These are phyloP conservation scores for Perca schrenkii DNA, from an alignment of 2,113 vertebrate genomes.

Conservation along the genomic window DNA sequence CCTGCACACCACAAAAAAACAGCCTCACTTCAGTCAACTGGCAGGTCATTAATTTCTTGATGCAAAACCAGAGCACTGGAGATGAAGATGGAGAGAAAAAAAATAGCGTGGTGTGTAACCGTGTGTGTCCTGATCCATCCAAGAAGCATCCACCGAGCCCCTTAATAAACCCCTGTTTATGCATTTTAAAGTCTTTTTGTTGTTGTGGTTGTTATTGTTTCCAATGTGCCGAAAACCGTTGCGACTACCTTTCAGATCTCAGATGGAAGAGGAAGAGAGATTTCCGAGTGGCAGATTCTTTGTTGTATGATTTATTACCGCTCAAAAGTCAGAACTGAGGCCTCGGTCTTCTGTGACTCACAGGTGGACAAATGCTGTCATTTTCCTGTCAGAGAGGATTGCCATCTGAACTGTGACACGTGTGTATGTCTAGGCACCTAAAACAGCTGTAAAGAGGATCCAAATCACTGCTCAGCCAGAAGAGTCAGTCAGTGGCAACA, in stretches of 20 bases:
- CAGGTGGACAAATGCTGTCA: slow-evolving; percentile 60
- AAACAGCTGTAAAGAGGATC: slow-evolving; percentile 22
- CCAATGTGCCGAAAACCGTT: slow-evolving; percentile 57
- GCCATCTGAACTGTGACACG: slow-evolving; percentile 32
- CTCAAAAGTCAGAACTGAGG: slow-evolving; percentile 65
- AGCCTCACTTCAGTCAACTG: slow-evolving; percentile 74
- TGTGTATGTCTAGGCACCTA: slow-evolving; percentile 3
- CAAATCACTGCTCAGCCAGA: slow-evolving; percentile 18
- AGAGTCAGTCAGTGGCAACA: slow-evolving; percentile 28
- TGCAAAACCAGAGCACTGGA: slow-evolving; percentile 65
- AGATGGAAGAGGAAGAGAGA: slow-evolving; percentile 44
- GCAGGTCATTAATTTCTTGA: slow-evolving; percentile 84
- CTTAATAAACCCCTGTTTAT: slow-evolving; percentile 68
- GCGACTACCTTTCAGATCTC: slow-evolving; percentile 70
- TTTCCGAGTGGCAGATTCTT: slow-evolving; percentile 65
- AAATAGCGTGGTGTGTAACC: slow-evolving; percentile 44
- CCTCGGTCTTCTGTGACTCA: slow-evolving; percentile 44
- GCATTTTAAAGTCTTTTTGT: slow-evolving; percentile 79
- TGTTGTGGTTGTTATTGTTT: slow-evolving; percentile 75
- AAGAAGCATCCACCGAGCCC: slow-evolving; percentile 54
- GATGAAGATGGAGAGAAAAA: slow-evolving; percentile 59
- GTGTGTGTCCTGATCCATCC: slow-evolving; percentile 68
- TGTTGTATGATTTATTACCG: slow-evolving; percentile 77
- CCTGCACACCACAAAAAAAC: slow-evolving; percentile 48
- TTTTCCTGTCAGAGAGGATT: slow-evolving; percentile 31